Evolutionary conservation across 2,888 invertebrate genomes (phyloP), one percentile per base, ranked within the genome.

Genomic region (Oscheius sp.): DNA sequence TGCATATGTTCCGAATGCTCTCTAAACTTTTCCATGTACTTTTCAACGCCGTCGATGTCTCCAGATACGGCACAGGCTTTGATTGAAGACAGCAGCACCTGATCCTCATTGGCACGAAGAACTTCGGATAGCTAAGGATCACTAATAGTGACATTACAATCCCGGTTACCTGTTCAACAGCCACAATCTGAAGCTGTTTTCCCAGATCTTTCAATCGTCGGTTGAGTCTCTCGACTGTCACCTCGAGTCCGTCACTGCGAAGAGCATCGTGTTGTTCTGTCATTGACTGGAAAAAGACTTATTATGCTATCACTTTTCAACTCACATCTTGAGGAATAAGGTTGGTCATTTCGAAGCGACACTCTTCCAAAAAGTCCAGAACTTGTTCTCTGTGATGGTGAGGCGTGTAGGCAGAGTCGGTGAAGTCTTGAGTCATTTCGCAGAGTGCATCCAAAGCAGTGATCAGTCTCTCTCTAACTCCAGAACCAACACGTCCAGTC

Each of bases 1-100:
- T 97, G 94, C 89, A 98, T 94, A 91, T 98, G 98, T 91, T 98
- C 98, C 90, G 96, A 94, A 91, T 96, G 96, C 91, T 98, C 97
- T 90, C 95, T 94, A 90, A 98, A 97, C 91, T 94, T 94, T 91
- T 95, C 95, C 87, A 95, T 94, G 90, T 94, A 94, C 90, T 94
- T 95, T 90, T 96, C 95, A 87, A 98, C 93, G 90, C 94, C 93
- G 90, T 95, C 95, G 87, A 94, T 93, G 91, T 95, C 94, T 77
- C 94, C 94, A 80, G 93, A 92, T 80, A 94, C 91, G 51, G 94
- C 86, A 76, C 89, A 89, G 10, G 89, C 88, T 75, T 88, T 88
- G 68, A 88, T 82, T 9, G 86, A 86, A 11, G 84, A 89, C 76
- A 91, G 83, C 53, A 91, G 83, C 7, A 90, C 89, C 76, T 91